Conservation (phyloP, 2,113 vertebrate genomes). For the Rhadina sibilatrix region DNA sequence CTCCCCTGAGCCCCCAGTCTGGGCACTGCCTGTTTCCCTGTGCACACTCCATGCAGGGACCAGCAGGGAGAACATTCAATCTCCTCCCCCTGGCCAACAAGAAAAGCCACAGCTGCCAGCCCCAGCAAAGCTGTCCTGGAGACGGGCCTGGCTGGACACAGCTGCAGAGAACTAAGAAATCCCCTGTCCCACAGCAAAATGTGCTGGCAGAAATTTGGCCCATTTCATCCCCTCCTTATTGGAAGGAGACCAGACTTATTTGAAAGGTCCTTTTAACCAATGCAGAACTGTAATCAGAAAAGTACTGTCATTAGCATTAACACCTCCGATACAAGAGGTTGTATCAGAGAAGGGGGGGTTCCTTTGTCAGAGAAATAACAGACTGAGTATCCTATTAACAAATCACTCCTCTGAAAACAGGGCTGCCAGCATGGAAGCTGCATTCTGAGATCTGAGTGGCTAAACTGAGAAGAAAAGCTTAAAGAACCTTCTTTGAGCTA, state of each 20-base stretch:
- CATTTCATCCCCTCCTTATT: not conserved
- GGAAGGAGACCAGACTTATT: not conserved
- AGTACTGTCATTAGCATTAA: not conserved
- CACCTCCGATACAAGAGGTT: not conserved
- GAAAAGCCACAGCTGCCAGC: constrained; percentile 24
- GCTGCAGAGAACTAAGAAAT: not conserved
- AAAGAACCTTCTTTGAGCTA: not conserved
- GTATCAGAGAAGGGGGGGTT: not conserved
- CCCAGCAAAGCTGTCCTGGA: not conserved
- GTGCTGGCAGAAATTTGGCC: not conserved
- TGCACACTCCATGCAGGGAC: not conserved
- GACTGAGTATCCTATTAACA: not conserved
- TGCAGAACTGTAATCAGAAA: not conserved
- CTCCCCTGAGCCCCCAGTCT: not conserved
- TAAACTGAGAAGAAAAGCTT: not conserved
- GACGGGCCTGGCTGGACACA: not conserved
- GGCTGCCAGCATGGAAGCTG: not conserved
- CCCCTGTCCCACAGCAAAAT: not conserved
- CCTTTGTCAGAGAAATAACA: not conserved
- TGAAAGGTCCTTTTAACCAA: not conserved
- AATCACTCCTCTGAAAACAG: not conserved
- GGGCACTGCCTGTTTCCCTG: not conserved
- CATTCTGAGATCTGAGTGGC: not conserved
- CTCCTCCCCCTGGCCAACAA: not conserved
- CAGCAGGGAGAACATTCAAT: not conserved